Conservation (phyloP, 2,113 vertebrate species). For the Engraulis encrasicolus region DNA sequence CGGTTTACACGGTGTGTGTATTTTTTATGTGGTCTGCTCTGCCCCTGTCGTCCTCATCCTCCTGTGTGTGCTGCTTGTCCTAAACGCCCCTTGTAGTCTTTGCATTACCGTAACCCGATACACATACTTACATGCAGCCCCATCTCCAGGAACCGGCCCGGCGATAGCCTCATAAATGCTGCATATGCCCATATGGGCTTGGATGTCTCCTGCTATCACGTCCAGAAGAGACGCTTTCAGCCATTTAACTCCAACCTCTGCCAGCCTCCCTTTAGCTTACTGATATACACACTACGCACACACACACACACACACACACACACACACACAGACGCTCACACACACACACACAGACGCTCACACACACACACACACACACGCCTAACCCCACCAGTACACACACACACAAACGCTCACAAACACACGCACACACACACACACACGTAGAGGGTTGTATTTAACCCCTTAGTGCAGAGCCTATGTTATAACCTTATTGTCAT, state of each 20-base stretch:
- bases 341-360: background rate
- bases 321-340: background rate
- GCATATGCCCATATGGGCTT: constrained; percentile 64
- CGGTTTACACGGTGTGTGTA: background rate
- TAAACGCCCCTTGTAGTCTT: background rate
- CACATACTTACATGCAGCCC: constrained; percentile 18
- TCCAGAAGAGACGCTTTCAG: background rate
- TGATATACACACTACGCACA: no score
- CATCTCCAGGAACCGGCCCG: constrained; percentile 57
- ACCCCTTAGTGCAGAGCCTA: no score
- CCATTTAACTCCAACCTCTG: background rate
- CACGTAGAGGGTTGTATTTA: no score
- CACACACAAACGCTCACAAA: no score
- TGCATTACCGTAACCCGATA: constrained; percentile 14
- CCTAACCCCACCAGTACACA: background rate
- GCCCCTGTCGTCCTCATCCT: no score
- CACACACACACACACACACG: background rate
- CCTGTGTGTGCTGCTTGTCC: no score
- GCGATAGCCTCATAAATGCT: constrained; percentile 73
- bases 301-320: background rate
- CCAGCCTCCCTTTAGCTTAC: no score
- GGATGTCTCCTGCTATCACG: constrained; percentile 41
- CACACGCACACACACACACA: no score
- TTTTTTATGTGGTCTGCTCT: background rate
- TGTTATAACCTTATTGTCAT: no score